Conservation (phyloP, 1,140 invertebrate species). For the Goniozus legneri region DNA sequence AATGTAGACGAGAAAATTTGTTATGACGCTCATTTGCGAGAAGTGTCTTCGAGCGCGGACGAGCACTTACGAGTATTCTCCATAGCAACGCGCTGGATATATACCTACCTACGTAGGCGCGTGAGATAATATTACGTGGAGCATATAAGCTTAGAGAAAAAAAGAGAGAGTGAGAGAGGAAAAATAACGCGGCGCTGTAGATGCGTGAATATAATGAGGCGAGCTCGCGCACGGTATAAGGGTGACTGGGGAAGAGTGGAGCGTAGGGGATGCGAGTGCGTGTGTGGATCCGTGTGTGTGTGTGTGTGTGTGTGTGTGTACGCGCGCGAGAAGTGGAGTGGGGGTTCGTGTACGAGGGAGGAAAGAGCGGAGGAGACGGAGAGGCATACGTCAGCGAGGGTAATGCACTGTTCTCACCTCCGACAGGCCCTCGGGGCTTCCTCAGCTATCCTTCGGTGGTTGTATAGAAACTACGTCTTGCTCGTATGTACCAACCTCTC, state of each 20-base stretch:
- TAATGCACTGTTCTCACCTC: constrained; percentile 42
- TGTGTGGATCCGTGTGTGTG: constrained; percentile 1
- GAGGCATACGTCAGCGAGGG: constrained; percentile 26
- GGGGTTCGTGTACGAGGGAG: constrained; percentile 15
- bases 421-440: constrained; percentile 35
- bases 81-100: too few relatives aligned
- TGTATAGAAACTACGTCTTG: too few relatives aligned
- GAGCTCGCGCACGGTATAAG: too few relatives aligned
- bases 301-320: constrained; percentile 7
- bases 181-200: constrained; percentile 9
- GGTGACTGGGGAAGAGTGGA: neutral
- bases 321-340: constrained; percentile 16
- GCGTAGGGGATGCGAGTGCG: constrained; percentile 2
- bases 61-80: too few relatives aligned
- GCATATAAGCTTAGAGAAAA: constrained; percentile 11
- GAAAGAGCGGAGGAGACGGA: constrained; percentile 17
- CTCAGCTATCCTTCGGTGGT: constrained; percentile 23
- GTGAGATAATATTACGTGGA: constrained; percentile 11
- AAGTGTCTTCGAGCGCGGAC: too few relatives aligned
- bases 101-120: too few relatives aligned
- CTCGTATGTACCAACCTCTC: neutral
- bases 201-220: constrained; percentile 33
- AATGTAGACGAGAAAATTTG: too few relatives aligned
- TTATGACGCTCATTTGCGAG: constrained; percentile 9
- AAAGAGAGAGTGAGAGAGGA: neutral